phyloP scores from a whole-genome alignment of 2,888 invertebrate species.

The Dolichomitus sp. region DNA sequence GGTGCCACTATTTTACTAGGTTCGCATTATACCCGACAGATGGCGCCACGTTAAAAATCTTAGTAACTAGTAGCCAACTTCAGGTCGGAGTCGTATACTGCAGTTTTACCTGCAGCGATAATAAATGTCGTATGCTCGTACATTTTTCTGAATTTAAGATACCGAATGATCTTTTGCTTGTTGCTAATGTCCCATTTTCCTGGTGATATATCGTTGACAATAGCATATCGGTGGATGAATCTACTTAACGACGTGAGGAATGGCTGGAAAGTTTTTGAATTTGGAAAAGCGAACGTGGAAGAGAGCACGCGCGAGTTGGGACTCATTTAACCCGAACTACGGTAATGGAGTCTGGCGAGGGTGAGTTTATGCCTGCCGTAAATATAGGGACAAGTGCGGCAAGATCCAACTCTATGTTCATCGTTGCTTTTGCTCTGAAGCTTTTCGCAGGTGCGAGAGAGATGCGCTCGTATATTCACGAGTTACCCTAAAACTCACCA shows the following conservation, averaged over 20 bases:
- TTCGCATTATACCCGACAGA: too few relatives aligned
- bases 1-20: too few relatives aligned
- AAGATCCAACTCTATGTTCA: constrained; percentile 44
- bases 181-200: background rate
- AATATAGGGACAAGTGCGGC: constrained; percentile 70
- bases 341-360: constrained; percentile 55
- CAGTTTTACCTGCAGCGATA: background rate
- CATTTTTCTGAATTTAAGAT: background rate
- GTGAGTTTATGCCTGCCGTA: constrained; percentile 70
- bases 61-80: too few relatives aligned
- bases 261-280: constrained; percentile 46
- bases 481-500: constrained; percentile 14
- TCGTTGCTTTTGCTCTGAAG: constrained; percentile 32
- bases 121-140: background rate
- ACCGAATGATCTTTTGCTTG: background rate
- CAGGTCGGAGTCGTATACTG: too few relatives aligned
- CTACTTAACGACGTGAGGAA: constrained; percentile 41
- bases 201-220: constrained; percentile 5
- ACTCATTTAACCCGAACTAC: constrained; percentile 55
- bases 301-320: background rate
- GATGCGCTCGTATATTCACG: constrained; percentile 26
- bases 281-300: constrained; percentile 31
- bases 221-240: constrained; percentile 9
- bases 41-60: too few relatives aligned
- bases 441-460: constrained; percentile 40